These are phyloP conservation scores for Halcyon badia DNA, from an alignment of 2,797 vertebrate genomes.

Conservation along the genomic window DNA sequence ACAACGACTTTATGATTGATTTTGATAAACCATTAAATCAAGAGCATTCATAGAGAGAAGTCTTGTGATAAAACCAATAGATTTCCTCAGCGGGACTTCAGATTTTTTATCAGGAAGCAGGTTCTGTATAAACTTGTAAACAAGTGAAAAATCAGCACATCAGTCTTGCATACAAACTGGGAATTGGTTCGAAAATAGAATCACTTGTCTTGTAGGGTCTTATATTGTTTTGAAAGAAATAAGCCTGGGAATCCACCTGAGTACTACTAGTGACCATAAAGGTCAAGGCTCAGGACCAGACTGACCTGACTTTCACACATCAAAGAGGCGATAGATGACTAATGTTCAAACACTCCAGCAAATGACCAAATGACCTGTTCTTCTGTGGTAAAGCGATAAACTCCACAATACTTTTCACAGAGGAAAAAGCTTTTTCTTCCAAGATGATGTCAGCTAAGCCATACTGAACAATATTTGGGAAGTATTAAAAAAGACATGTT, in stretches of 20 bases:
- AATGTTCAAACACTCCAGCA: background rate
- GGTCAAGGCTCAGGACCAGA: background rate
- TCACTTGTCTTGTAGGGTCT: background rate
- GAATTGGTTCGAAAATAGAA: background rate
- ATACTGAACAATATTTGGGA: background rate
- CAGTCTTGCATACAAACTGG: background rate
- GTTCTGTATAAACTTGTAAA: background rate
- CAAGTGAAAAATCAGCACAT: background rate
- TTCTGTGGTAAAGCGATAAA: background rate
- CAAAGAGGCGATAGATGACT: background rate
- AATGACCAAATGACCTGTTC: background rate
- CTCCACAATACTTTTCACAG: background rate
- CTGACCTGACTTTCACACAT: background rate
- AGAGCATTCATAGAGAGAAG: background rate
- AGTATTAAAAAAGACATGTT: background rate
- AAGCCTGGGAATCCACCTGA: background rate
- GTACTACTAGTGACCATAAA: background rate
- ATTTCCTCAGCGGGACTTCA: background rate
- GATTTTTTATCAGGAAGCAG: background rate
- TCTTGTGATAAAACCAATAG: background rate
- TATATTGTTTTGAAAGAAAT: background rate
- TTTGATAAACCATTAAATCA: background rate
- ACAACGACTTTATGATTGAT: background rate
- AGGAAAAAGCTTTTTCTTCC: background rate
- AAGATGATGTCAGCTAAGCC: background rate